A percentile compares a stretch with the other conserved stretches of the same genome.
Conservation (phyloP, 2,113 vertebrate species). For the Cyprinodon brontotheroides region DNA sequence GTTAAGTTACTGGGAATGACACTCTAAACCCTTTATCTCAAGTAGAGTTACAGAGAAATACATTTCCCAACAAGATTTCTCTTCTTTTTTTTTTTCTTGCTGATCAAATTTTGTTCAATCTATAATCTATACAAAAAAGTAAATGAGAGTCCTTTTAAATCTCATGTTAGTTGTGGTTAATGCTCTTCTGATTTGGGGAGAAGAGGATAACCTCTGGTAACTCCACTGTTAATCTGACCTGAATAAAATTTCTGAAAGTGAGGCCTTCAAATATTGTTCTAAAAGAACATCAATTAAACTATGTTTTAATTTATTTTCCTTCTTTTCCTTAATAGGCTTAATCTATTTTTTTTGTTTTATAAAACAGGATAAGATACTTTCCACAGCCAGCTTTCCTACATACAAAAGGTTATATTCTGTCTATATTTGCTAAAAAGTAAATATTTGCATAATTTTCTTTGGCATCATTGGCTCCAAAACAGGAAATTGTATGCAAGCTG, state of each 20-base stretch:
- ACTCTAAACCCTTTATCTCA: neutral
- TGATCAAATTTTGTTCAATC: neutral
- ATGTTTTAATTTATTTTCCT: neutral
- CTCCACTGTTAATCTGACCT: neutral
- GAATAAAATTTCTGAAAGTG: too few relatives aligned
- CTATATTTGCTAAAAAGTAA: neutral
- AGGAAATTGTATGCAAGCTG: neutral
- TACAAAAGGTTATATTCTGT: neutral
- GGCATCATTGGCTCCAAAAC: neutral
- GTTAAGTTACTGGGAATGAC: neutral
- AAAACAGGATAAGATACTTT: too few relatives aligned
- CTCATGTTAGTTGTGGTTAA: neutral
- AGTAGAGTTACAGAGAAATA: neutral
- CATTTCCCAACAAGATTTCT: neutral
- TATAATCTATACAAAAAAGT: neutral
- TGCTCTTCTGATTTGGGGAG: neutral
- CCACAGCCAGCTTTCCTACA: neutral
- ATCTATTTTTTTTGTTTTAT: neutral
- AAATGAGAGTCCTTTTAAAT: neutral
- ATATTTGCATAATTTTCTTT: neutral
- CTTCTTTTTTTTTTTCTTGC: neutral
- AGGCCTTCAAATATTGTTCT: neutral
- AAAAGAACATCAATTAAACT: neutral
- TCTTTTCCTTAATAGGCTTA: neutral
- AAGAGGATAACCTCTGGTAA: neutral